Percentiles rank a stretch among this genome's conserved stretches.
Evolutionary conservation across 2,113 vertebrate species (phyloP).

Genomic region (Phaetusa simplex): DNA sequence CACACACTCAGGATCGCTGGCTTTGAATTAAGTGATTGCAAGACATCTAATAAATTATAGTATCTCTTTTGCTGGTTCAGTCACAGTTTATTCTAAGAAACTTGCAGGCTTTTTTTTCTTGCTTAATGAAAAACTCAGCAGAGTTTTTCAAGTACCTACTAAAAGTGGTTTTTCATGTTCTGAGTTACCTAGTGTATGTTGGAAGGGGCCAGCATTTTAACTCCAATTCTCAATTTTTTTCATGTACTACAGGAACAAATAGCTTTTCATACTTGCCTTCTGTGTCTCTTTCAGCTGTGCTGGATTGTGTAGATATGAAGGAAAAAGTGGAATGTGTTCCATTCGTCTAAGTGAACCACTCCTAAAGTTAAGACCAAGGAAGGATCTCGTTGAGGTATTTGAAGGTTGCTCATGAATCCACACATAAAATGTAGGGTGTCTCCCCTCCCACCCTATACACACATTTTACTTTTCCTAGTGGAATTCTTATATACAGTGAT

Average conservation of each 20-base stretch:
- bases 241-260: not conserved
- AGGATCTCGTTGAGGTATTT: conserved; percentile 91
- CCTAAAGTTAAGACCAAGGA: conserved; percentile 89
- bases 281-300: conserved; percentile 81
- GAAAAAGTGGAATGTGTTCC: conserved; percentile 89
- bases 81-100: not conserved
- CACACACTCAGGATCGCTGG: not conserved
- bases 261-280: not conserved
- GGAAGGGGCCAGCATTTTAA: not conserved
- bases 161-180: not conserved
- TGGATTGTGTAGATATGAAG: conserved; percentile 92
- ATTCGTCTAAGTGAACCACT: conserved; percentile 94
- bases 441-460: too few relatives aligned
- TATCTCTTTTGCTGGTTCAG: not conserved
- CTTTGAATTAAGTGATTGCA: not conserved
- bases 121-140: not conserved
- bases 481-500: not conserved
- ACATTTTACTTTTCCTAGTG: not conserved
- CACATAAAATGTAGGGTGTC: not conserved
- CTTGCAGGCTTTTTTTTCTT: not conserved
- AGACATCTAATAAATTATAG: not conserved
- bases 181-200: not conserved
- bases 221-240: not conserved
- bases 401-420: not conserved
- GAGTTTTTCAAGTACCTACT: not conserved